Percentiles rank a stretch among this genome's conserved stretches.
Evolutionary conservation across 2,113 vertebrate genomes (phyloP).

Genomic region (Dipodomys spectabilis): DNA sequence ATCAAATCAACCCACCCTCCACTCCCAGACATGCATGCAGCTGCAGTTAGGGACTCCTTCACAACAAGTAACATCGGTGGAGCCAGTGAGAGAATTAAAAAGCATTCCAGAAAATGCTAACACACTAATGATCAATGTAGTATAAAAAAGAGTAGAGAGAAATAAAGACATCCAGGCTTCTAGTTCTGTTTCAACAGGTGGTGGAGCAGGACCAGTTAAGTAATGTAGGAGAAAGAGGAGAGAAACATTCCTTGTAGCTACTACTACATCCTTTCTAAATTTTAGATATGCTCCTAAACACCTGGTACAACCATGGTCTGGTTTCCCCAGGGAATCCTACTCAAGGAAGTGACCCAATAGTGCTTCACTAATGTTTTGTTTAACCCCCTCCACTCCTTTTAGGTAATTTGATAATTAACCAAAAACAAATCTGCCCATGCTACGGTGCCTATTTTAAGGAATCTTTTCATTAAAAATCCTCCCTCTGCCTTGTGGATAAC

Average conservation of each 20-base stretch:
- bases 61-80: not conserved
- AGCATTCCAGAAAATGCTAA: not conserved
- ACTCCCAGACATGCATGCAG: not conserved
- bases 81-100: not conserved
- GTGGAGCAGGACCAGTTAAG: not conserved
- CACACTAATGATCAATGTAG: not conserved
- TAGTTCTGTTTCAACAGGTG: not conserved
- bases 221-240: not conserved
- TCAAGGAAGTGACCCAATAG: not conserved
- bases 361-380: not conserved
- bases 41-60: not conserved
- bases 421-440: constrained; percentile 6
- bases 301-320: not conserved
- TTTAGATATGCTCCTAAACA: not conserved
- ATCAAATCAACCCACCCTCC: not conserved
- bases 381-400: not conserved
- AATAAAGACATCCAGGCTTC: not conserved
- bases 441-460: not conserved
- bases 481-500: not conserved
- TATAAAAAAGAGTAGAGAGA: not conserved
- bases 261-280: not conserved
- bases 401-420: constrained; percentile 22
- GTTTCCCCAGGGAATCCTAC: not conserved
- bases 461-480: not conserved
- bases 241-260: not conserved